A percentile compares a stretch with the other conserved stretches of the same genome.
Conservation (phyloP, 64 coral and sea anemone species). For the Montipora foliosa region DNA sequence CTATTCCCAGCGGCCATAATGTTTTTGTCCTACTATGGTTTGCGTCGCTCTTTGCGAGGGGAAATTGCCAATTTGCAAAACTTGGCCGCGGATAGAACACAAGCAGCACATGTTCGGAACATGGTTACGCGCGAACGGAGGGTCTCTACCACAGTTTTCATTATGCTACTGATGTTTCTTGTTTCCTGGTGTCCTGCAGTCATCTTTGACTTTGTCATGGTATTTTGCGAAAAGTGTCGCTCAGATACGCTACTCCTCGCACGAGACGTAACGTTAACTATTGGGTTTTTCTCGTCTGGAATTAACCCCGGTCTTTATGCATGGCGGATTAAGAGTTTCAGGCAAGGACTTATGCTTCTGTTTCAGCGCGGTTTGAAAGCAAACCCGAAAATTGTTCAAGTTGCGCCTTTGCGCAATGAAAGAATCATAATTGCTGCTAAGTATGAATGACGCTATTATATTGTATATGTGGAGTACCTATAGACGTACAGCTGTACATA, state of each 20-base stretch:
- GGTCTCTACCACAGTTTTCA: background rate
- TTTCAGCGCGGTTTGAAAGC: background rate
- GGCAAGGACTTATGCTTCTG: no score
- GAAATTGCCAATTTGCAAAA: conserved; percentile 63
- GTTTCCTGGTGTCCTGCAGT: no score
- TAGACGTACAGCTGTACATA: no score
- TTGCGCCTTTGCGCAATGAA: background rate
- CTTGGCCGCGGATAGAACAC: conserved; percentile 32
- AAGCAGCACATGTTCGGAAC: conserved; percentile 54
- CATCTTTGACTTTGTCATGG: no score
- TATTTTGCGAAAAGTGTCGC: no score
- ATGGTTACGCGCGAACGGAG: conserved; percentile 72
- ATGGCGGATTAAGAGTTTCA: no score
- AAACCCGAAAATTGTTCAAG: background rate
- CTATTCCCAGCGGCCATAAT: conserved; percentile 61
- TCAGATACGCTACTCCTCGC: no score
- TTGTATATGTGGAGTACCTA: background rate
- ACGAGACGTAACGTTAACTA: no score
- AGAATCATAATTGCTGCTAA: background rate
- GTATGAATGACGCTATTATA: background rate
- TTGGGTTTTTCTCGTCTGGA: no score
- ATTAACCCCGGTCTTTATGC: no score
- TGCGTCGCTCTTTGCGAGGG: conserved; percentile 56
- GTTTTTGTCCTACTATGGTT: conserved; percentile 73
- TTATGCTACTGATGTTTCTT: no score